Conservation (phyloP, 2,113 vertebrate genomes). For the Xyrauchen texanus region DNA sequence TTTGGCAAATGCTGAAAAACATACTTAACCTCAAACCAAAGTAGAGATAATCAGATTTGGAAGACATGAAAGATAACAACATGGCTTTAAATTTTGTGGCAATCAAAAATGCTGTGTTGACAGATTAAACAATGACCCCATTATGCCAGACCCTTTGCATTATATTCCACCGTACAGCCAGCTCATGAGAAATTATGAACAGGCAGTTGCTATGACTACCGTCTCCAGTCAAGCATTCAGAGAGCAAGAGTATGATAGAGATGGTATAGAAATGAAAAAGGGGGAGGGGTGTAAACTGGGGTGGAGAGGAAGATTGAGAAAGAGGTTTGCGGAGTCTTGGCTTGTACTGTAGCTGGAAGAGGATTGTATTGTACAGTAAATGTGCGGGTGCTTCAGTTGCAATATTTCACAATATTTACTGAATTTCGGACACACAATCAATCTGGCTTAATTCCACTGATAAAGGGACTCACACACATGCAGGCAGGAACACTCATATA, state of each 20-base stretch:
- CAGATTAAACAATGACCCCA: constrained; percentile 40
- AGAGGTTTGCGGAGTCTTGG: no score
- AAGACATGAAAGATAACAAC: background rate
- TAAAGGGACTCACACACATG: no score
- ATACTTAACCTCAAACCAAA: background rate
- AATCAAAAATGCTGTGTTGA: constrained; percentile 20
- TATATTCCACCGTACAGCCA: constrained; percentile 21
- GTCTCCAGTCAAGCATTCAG: constrained; percentile 38
- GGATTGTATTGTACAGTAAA: no score
- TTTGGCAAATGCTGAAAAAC: background rate
- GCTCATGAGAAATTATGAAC: constrained; percentile 41
- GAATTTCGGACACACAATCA: no score
- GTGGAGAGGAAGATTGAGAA: no score
- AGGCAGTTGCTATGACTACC: constrained; percentile 54
- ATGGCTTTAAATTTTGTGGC: background rate
- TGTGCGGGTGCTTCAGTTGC: no score
- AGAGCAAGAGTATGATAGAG: constrained; percentile 8
- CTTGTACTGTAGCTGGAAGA: no score
- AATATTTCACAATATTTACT: no score
- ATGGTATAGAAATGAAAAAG: constrained; percentile 27
- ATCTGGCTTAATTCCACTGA: no score
- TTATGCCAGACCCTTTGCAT: constrained; percentile 32
- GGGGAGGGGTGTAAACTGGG: background rate
- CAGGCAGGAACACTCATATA: no score
- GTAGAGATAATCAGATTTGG: background rate